These are phyloP conservation scores for Caenorhabditis sp. DNA, from an alignment of 2,888 invertebrate genomes.

Conservation along the genomic window DNA sequence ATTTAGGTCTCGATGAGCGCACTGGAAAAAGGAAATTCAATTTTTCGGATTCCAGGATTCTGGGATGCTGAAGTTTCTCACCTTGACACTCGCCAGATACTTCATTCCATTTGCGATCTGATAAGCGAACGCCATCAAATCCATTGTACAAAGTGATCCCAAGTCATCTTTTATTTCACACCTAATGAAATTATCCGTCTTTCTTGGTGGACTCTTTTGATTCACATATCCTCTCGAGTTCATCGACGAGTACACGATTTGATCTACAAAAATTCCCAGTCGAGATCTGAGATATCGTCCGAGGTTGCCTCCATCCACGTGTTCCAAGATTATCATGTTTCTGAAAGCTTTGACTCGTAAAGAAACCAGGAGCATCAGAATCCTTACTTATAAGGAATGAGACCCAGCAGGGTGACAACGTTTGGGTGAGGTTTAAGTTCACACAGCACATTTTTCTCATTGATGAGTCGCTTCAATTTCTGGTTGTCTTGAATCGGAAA, in stretches of 20 bases:
- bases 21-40: slow-evolving; percentile 51
- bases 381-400: neutral
- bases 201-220: neutral
- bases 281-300: neutral
- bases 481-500: neutral
- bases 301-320: slow-evolving; percentile 63
- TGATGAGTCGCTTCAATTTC: neutral
- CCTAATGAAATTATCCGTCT: slow-evolving; percentile 38
- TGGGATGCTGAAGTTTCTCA: slow-evolving; percentile 84
- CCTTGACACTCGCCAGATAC: slow-evolving; percentile 93
- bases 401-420: neutral
- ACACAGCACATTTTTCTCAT: neutral
- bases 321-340: slow-evolving; percentile 65
- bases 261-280: neutral
- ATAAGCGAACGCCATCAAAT: slow-evolving; percentile 95
- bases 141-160: slow-evolving; percentile 59
- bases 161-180: slow-evolving; percentile 17
- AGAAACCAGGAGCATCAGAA: no score
- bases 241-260: neutral
- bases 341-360: neutral
- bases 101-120: slow-evolving; percentile 98
- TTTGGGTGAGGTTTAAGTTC: neutral
- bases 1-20: slow-evolving; percentile 95
- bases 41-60: neutral
- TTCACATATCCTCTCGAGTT: slow-evolving; percentile 54